A percentile compares a stretch with the other conserved stretches of the same genome.
These are phyloP conservation scores for Varanus komodoensis DNA, from an alignment of 2,113 vertebrate genomes.

Conservation along the genomic window DNA sequence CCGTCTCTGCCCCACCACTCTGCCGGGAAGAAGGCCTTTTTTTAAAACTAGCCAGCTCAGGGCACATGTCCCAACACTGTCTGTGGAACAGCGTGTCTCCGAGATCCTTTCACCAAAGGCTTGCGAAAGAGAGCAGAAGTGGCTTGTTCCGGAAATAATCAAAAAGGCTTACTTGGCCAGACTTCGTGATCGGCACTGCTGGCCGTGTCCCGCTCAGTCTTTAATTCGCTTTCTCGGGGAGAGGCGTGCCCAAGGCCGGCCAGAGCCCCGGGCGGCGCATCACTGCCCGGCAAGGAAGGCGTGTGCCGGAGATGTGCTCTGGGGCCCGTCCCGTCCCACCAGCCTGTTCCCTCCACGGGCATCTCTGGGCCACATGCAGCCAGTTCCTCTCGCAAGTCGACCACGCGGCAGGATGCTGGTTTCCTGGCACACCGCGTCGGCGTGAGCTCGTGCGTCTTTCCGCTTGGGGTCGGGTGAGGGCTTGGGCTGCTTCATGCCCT, in stretches of 20 bases:
- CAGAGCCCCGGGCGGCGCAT: not conserved
- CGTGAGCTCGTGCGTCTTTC: not conserved
- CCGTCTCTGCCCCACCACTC: not conserved
- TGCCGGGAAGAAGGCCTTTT: not conserved
- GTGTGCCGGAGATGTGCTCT: not conserved
- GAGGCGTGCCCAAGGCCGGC: not conserved
- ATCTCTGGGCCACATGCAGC: constrained; percentile 13
- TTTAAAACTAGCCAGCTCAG: too few relatives aligned
- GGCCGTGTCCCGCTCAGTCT: constrained; percentile 46
- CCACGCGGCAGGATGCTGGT: not conserved
- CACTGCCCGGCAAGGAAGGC: not conserved
- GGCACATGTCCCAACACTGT: too few relatives aligned
- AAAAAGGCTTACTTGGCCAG: constrained; percentile 27
- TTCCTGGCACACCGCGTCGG: constrained; percentile 27
- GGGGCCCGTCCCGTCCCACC: not conserved
- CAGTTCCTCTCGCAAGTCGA: constrained; percentile 15
- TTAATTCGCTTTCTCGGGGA: constrained; percentile 37
- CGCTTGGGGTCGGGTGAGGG: not conserved
- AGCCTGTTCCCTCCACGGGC: not conserved
- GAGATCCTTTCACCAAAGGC: not conserved
- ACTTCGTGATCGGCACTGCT: constrained; percentile 37
- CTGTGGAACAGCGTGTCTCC: not conserved
- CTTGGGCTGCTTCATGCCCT: not conserved
- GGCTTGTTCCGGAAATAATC: not conserved
- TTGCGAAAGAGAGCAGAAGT: constrained; percentile 15